Percentiles rank a stretch among this genome's conserved stretches.
These are phyloP conservation scores for Sialia sialis DNA, from an alignment of 2,113 vertebrate genomes.

Conservation along the genomic window DNA sequence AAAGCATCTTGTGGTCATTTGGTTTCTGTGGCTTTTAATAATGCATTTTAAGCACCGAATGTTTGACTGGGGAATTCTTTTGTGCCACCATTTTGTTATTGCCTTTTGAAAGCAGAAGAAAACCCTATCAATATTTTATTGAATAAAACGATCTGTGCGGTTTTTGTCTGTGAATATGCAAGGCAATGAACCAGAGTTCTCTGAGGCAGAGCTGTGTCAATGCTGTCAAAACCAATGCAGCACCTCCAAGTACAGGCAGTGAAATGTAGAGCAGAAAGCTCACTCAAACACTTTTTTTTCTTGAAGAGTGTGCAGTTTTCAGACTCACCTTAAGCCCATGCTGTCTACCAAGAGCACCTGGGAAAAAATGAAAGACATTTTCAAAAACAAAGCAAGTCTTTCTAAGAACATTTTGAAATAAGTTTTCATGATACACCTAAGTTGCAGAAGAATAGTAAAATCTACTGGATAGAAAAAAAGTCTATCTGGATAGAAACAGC, in stretches of 20 bases:
- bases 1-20: neutral
- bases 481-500: neutral
- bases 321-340: neutral
- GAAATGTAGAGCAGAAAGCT: neutral
- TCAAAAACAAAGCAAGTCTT: neutral
- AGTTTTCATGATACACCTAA: neutral
- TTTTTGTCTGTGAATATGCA: neutral
- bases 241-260: neutral
- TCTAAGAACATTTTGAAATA: neutral
- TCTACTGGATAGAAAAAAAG: neutral
- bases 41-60: neutral
- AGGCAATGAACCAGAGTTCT: neutral
- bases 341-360: neutral
- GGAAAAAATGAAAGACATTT: neutral
- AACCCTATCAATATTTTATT: constrained; percentile 39
- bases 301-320: neutral
- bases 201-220: neutral
- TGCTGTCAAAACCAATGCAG: constrained; percentile 21
- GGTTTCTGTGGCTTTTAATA: neutral
- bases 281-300: neutral
- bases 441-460: neutral
- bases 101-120: constrained; percentile 3
- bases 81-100: constrained; percentile 11
- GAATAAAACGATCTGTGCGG: neutral
- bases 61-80: neutral